Evolutionary conservation across 2,797 vertebrate genomes (phyloP).

Genomic region (Sorex maritimensis): DNA sequence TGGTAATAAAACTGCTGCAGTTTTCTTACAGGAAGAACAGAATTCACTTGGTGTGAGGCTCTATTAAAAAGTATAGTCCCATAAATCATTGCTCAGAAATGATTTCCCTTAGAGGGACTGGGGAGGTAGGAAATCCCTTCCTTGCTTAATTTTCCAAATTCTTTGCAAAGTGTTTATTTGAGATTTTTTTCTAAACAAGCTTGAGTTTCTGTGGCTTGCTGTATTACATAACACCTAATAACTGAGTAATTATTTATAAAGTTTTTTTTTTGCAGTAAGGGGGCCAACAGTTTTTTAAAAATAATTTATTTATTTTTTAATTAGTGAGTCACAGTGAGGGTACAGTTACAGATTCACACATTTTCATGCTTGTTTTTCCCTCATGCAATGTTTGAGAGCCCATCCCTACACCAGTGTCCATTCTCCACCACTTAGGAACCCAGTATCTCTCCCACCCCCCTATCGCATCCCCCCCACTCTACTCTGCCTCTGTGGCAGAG

Average conservation of each 20-base stretch:
- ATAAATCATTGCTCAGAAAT: slow-evolving; percentile 39
- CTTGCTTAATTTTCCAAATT: slow-evolving; percentile 14
- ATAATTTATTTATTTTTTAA: too few species aligned
- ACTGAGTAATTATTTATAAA: slow-evolving; percentile 4
- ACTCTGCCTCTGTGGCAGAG: too few species aligned
- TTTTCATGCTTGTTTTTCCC: too few species aligned
- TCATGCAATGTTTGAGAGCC: too few species aligned
- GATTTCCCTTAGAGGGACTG: slow-evolving; percentile 40
- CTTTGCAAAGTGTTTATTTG: slow-evolving; percentile 34
- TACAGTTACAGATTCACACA: too few species aligned
- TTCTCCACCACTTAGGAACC: too few species aligned
- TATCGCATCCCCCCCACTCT: too few species aligned
- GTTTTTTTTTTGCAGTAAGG: neutral
- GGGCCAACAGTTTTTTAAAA: neutral
- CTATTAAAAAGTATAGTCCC: slow-evolving; percentile 55
- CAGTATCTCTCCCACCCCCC: too few species aligned
- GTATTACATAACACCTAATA: neutral
- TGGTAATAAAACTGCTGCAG: slow-evolving; percentile 53
- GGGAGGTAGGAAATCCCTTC: slow-evolving; percentile 24
- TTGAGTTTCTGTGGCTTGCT: neutral
- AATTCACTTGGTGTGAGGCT: slow-evolving; percentile 41
- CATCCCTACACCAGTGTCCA: too few species aligned
- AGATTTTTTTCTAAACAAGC: slow-evolving; percentile 35
- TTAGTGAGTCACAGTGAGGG: too few species aligned
- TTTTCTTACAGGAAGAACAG: slow-evolving; percentile 18